phyloP scores from a whole-genome alignment of 2,113 vertebrate species.

The Gopherus evgoodei region DNA sequence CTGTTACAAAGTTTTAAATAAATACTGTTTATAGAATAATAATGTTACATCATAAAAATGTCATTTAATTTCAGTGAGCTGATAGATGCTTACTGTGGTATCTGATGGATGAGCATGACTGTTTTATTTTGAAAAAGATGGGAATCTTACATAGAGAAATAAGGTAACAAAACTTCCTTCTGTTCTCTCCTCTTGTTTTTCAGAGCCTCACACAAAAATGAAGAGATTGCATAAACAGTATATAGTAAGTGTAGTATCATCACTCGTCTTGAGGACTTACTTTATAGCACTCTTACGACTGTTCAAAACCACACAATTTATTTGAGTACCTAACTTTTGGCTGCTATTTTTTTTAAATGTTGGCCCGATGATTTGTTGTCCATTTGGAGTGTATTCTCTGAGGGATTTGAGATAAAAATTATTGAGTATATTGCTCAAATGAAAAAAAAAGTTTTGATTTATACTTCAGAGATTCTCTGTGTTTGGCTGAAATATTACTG shows the following conservation, averaged over 20 bases:
- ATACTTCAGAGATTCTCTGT: background rate
- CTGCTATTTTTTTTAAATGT: background rate
- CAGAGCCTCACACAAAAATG: too few relatives aligned
- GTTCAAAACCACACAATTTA: background rate
- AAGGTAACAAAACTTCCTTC: too few relatives aligned
- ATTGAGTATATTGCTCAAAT: rapidly evolving
- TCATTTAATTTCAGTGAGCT: background rate
- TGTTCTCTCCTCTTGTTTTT: too few relatives aligned
- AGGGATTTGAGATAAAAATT: background rate
- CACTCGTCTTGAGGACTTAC: too few relatives aligned
- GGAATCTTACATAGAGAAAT: too few relatives aligned
- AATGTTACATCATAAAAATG: background rate
- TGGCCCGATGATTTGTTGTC: background rate
- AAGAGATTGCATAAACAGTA: too few relatives aligned
- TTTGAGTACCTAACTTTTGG: background rate
- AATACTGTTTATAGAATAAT: background rate
- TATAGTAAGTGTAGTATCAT: too few relatives aligned
- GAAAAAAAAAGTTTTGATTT: background rate
- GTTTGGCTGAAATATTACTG: background rate
- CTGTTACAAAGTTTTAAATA: background rate
- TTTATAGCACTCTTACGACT: background rate
- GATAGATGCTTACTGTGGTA: background rate
- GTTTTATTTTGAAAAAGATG: too few relatives aligned
- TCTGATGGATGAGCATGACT: too few relatives aligned
- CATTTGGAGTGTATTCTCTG: background rate